Evolutionary conservation across 2,888 invertebrate genomes (phyloP), one percentile per base, ranked within the genome.

Genomic region (Tanytarsus gracilentus): DNA sequence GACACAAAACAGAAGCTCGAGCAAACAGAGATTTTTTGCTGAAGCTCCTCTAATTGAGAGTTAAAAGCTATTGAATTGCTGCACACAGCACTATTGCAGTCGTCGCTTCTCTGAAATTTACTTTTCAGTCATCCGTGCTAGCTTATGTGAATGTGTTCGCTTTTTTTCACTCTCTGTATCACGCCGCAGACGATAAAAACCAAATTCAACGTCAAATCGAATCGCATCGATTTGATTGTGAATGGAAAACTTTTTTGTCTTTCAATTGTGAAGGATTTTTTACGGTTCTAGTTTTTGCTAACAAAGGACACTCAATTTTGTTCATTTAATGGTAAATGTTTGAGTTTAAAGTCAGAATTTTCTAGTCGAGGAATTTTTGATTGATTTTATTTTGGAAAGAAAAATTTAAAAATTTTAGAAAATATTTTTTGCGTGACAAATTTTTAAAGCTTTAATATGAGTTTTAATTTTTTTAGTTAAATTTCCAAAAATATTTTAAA

Each of bases 41-140:
- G 9, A 21, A 23, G 21, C 21, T 44, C 23, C 36, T 53, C 53
- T 53, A 53, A 53, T 53, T 53, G 53, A 53, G 53, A 53, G 53
- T 53, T 53, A 53, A 33, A 53, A 53, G 11, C 53, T 14, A 53
- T 36, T 14, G 36, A n/a, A 36, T 14, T 14, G 16, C 4, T 36
- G 14, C 16, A 16, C 16, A 16, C 36, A 36, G 36, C n/a, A 36
- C 16, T 8, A 21, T 36, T 30, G 33, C 5, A 23, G 18, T 53
- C 33, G 33, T 36, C 6, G 36, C n/a, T 50, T 27, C 8, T 26
- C 27, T 26, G 21, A 27, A 50, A 26, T 50, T 50, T 50, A 26
- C 50, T 50, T 50, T 50, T 50, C 14, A 7, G 29, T 29, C 29
- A n/a, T n/a, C n/a, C n/a, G n/a, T n/a, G n/a, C n/a, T n/a, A n/a